Evolutionary conservation across 2,888 invertebrate species (phyloP), one percentile per base, ranked within the genome.

Genomic region (Apoda limacodes): DNA sequence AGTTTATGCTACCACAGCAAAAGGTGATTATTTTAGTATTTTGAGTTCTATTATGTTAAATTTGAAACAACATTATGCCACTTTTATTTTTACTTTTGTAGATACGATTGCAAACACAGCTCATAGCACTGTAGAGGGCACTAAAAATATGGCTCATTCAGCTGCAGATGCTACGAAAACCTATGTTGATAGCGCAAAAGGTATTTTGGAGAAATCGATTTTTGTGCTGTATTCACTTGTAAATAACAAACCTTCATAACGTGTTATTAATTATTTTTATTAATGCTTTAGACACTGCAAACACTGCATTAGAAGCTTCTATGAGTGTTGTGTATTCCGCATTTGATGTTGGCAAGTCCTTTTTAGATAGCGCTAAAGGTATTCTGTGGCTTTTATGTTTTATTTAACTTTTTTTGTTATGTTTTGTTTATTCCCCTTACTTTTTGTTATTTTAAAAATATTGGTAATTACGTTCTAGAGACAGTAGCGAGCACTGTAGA

Each of bases 401-500:
- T 5, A 12, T 15, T 29, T 25, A 9, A 27, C 13, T 25, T 27
- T 21, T 11, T 11, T 28, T 29, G 37, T 37, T 22, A 24, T 26
- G 13, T 20, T 28, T 30, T 26, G 28, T 30, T 32, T 34, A 24
- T 22, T 37, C 37, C 38, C 24, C 35, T 34, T 45, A 37, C 39
- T 28, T 42, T 38, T 27, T 32, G 24, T 32, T 45, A 31, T 35
- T 32, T 65, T n/a, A n/a, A n/a, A n/a, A n/a, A n/a, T n/a, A n/a
- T n/a, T n/a, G n/a, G n/a, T n/a, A n/a, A n/a, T n/a, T n/a, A n/a
- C n/a, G n/a, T n/a, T 61, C 37, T 69, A 70, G 70, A 71, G 52
- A 54, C 63, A 19, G 52, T 69, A 43, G 50, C 61, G 30, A 63
- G 53, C 41, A 63, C 71, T 38, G 63, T 74, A 59, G 74, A 75